Conservation (phyloP, 1,140 invertebrate genomes). For the Epicauta chinensis region DNA sequence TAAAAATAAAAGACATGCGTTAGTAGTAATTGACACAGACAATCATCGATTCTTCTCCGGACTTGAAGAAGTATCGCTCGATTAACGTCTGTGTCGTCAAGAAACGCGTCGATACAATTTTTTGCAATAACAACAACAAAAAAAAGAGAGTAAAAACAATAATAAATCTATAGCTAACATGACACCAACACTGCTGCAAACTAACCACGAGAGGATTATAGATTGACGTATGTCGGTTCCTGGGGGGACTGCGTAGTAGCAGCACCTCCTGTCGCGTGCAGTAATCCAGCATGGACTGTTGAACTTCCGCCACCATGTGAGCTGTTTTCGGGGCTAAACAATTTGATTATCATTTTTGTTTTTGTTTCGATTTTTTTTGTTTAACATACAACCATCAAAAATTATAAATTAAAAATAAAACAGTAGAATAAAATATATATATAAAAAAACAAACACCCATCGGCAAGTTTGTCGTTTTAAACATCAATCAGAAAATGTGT, state of each 20-base stretch:
- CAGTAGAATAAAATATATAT: conserved; percentile 6
- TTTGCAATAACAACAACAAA: conserved; percentile 18
- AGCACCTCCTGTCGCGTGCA: conserved; percentile 42
- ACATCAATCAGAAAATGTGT: conserved; percentile 48
- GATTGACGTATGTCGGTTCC: conserved; percentile 89
- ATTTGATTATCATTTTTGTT: conserved; percentile 28
- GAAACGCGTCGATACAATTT: conserved; percentile 7
- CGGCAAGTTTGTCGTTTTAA: too few species aligned
- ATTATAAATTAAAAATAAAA: conserved; percentile 17
- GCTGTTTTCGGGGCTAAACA: conserved; percentile 51
- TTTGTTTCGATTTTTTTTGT: too few species aligned
- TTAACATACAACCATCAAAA: neutral
- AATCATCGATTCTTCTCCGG: too few species aligned
- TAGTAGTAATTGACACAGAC: neutral
- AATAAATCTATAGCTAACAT: conserved; percentile 25
- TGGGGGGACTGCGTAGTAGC: conserved; percentile 70
- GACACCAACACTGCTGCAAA: conserved; percentile 51
- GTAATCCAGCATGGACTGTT: conserved; percentile 47
- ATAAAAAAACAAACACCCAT: conserved; percentile 21
- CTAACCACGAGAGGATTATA: conserved; percentile 71
- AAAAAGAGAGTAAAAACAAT: conserved; percentile 21
- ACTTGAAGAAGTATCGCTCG: too few species aligned
- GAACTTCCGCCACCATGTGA: conserved; percentile 53
- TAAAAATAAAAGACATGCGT: neutral
- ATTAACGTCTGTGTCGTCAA: neutral